Evolutionary conservation across 2,888 invertebrate genomes (phyloP), one percentile per base, ranked within the genome.

Genomic region (Microctonus hyperodae): DNA sequence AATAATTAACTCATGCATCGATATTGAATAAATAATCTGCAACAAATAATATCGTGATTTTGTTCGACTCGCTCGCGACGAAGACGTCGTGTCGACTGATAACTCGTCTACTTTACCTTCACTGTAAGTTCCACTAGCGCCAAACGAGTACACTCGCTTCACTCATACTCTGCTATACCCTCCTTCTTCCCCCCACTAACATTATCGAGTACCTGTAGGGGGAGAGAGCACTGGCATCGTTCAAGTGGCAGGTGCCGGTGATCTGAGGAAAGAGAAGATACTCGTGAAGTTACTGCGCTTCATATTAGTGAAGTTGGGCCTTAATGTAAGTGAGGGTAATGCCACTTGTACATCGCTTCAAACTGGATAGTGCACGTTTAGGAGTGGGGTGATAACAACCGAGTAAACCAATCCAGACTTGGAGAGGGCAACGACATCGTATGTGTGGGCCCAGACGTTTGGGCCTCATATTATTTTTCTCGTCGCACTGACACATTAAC

Each of bases 71-170:
- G 77, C 74, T 78, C 81, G 78, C 79, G 81, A 81, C 80, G 79
- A 80, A 81, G 82, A 82, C 80, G 79, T 82, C 80, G 80, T 76
- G 79, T 79, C 79, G 81, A 83, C 82, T 83, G 82, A 83, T 83
- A 81, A 82, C 80, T 79, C 81, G 82, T 82, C 82, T 80, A 81
- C 82, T 83, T n/a, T 81, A 81, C 78, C 80, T 79, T 75, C 74
- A 35, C 68, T 58, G 78, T 75, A 79, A 75, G 75, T 75, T 80
- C 78, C 80, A 79, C 78, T 72, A 73, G 72, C 73, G 76, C 78
- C 73, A 70, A 76, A 79, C 77, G 53, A 67, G 67, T 62, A 59
- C 70, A 65, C 70, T 63, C 65, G 53, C 68, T 63, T 65, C 62
- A 61, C 58, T 59, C 35, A 51, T 51, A 28, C 48, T 23, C 48